Evolutionary conservation across 2,888 invertebrate genomes (phyloP), one percentile per base, ranked within the genome.

Genomic region (Cephus runcator): DNA sequence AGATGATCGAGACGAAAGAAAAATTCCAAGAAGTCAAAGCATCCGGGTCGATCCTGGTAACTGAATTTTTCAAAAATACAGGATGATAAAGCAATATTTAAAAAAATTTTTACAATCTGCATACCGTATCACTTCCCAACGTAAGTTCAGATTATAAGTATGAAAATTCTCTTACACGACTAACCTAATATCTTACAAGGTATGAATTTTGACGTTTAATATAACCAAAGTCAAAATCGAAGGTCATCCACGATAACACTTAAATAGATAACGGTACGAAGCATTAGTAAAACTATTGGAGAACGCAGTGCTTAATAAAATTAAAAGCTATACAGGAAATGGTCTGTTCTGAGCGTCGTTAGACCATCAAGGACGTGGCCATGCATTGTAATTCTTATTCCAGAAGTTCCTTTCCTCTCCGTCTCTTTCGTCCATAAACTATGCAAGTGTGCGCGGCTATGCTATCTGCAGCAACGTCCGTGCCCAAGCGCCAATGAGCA

Each of bases 361-460:
- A 75, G 56, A 56, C 69, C 77, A 69, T 35, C 77, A 77, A 77
- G 77, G 77, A 77, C 77, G 77, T 77, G 77, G 74, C 75, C 56
- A 75, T 69, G 77, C 77, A 77, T 77, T 56, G 56, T 56, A 56
- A 56, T 56, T 56, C 56, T 56, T 56, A 56, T 56, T 15, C 74
- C 69, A 69, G 56, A 34, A 69, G 35, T 77, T 35, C 69, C 77
- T 73, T 73, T 74, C 73, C 74, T 69, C 74, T 56, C 34, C 23
- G 34, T 35, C 74, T 77, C 69, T 30, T 75, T 34, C n/a, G 0
- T 23, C 34, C n/a, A 31, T 30, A 6, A 56, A 56, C 56, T 23
- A 56, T 56, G 56, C 56, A 56, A 56, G 56, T 23, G 56, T 56
- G 56, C 9, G 40, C 40, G 56, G 56, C 23, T 23, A 23, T 56